phyloP scores from a whole-genome alignment of 1,140 invertebrate species.

The Galleria mellonella region DNA sequence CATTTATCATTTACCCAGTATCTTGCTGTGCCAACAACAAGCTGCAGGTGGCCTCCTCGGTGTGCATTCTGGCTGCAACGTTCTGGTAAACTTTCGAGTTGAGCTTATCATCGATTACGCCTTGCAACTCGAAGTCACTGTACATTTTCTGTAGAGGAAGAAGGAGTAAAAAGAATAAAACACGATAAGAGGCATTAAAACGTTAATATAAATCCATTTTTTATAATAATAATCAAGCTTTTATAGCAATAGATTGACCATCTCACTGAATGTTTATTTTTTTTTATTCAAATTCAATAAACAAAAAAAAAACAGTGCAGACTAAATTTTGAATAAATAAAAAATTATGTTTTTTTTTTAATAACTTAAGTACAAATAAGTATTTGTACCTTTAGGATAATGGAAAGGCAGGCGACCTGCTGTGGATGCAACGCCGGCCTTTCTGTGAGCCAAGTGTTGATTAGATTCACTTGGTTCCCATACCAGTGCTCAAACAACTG shows the following conservation, averaged over 20 bases:
- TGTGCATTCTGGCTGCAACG: constrained; percentile 94
- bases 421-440: constrained; percentile 96
- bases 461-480: constrained; percentile 92
- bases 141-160: constrained; percentile 90
- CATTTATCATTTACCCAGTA: constrained; percentile 67
- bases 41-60: constrained; percentile 96
- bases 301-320: too few relatives aligned
- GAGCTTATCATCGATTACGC: constrained; percentile 98
- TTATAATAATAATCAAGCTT: too few relatives aligned
- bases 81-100: constrained; percentile 97
- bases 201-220: too few relatives aligned
- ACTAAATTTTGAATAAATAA: too few relatives aligned
- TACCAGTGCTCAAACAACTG: constrained; percentile 99
- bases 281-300: too few relatives aligned
- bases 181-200: too few relatives aligned
- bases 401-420: constrained; percentile 97
- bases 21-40: constrained; percentile 86
- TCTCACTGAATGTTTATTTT: neutral
- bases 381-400: constrained; percentile 91
- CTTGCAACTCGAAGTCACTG: constrained; percentile 98
- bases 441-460: constrained; percentile 96
- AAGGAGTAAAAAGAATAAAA: too few relatives aligned
- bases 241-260: neutral
- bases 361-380: too few relatives aligned
- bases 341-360: too few relatives aligned